Evolutionary conservation across 2,113 vertebrate genomes (phyloP).

Genomic region (Ibidorhyncha struthersii): DNA sequence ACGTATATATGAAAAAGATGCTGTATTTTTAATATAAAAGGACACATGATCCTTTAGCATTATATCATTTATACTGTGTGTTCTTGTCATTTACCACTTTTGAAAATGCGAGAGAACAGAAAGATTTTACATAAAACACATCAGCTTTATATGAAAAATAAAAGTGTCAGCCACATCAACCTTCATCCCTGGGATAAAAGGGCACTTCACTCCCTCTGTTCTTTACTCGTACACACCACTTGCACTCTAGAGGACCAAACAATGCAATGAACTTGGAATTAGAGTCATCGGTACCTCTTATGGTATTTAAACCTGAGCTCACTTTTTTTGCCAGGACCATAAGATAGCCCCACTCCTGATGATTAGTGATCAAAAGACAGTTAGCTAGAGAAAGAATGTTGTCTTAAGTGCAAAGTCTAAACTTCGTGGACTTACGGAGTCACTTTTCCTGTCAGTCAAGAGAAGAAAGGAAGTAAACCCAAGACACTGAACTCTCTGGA

Average conservation of each 20-base stretch:
- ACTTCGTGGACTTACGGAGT: background rate
- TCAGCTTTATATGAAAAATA: background rate
- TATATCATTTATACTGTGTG: accelerated
- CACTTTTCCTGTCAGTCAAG: background rate
- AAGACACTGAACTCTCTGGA: background rate
- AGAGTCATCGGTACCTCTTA: background rate
- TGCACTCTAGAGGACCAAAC: background rate
- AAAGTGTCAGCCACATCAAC: background rate
- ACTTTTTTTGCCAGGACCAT: background rate
- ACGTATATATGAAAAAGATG: background rate
- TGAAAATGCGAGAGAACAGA: background rate
- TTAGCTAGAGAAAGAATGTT: background rate
- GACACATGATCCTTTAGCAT: accelerated
- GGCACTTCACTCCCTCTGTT: background rate
- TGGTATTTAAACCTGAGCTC: background rate
- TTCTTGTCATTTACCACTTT: background rate
- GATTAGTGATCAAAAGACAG: background rate
- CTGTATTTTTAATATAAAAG: background rate
- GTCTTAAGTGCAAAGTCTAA: background rate
- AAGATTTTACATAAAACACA: background rate
- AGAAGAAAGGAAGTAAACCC: background rate
- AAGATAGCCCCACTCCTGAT: background rate
- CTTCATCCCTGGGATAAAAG: background rate
- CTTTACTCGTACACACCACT: background rate
- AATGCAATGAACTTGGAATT: background rate